These are phyloP conservation scores for Asarcornis scutulata DNA, from an alignment of 2,113 vertebrate species.

Conservation along the genomic window DNA sequence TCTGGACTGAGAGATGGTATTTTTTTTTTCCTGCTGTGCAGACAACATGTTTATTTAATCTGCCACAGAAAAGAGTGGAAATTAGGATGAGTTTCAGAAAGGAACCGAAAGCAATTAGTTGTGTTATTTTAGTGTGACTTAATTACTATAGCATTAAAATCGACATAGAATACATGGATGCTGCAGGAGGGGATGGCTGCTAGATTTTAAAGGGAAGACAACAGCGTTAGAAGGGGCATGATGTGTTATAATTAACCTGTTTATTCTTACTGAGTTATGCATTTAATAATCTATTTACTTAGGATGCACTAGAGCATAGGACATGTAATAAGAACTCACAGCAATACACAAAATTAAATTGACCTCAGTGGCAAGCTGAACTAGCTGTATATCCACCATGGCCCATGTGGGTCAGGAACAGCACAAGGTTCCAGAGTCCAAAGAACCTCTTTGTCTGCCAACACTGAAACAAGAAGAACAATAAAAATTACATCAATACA, in stretches of 20 bases:
- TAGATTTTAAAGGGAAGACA: neutral
- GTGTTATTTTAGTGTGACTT: slow-evolving; percentile 54
- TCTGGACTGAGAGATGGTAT: neutral
- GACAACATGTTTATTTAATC: slow-evolving; percentile 53
- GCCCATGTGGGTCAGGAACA: neutral
- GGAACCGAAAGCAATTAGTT: slow-evolving; percentile 55
- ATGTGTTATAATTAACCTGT: slow-evolving; percentile 40
- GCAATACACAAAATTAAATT: neutral
- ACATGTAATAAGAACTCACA: neutral
- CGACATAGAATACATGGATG: slow-evolving; percentile 19
- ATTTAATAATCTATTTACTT: slow-evolving; percentile 6
- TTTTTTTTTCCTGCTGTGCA: slow-evolving; percentile 8
- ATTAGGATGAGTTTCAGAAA: slow-evolving; percentile 53
- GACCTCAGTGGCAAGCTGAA: neutral
- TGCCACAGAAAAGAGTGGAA: slow-evolving; percentile 46
- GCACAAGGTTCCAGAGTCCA: neutral
- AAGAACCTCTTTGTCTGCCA: neutral
- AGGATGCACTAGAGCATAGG: neutral
- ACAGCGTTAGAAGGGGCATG: neutral
- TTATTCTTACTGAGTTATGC: slow-evolving; percentile 11
- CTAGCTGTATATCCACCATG: rapidly evolving
- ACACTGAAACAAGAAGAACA: neutral
- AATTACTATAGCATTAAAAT: slow-evolving; percentile 32
- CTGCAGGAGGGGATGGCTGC: neutral
- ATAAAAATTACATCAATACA: neutral